Base-by-base conservation (phyloP, 2,797 vertebrate genomes). In the Cynopterus sphinx region DNA sequence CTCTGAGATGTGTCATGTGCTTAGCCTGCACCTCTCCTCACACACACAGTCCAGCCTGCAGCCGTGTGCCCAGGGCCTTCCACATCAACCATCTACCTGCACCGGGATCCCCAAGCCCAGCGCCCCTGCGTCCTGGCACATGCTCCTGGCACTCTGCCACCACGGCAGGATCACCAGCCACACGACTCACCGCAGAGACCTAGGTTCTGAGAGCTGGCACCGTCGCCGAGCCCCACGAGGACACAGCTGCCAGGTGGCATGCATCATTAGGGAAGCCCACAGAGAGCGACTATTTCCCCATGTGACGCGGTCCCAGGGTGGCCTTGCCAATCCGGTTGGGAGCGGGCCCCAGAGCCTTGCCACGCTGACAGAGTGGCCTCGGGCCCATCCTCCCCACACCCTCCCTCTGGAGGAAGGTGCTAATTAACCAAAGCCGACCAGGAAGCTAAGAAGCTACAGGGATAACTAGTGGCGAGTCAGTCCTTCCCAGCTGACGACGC, bases 391-490 rank as follows among this genome's bases (percentile, higher is more conserved):
- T 73, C 86, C 46, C n/a, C 24, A 0, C 33, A 53, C 26, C 6
- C 82, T 26, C 53, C 55, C 53, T 41, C 9, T 8, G 74, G 59
- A 92, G 70, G 68, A 67, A 53, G 79, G 55, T 57, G 94, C 81
- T 82, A 65, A 94, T 91, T 90, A 91, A 28, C 70, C 84, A 74
- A 9, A 39, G 78, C 46, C 67, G 33, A 90, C 49, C 53, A 70
- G 65, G 87, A 94, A 78, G 51, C 36, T 2, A 70, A 59, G 87
- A 94, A 68, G 51, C n/a, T 2, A 19, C 0, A 0, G 46, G 88
- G 51, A 43, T 19, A 59, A 46, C 49, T 3, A 75, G 55, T 26
- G 3, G 51, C 82, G n/a, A n/a, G 49, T 55, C 28, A 28, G 28
- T 74, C 82, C 26, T 21, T 59, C 13, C 33, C 6, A 51, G 63